Evolutionary conservation across 2,888 invertebrate species (phyloP).

Genomic region (Drosophila austrosaltans): DNA sequence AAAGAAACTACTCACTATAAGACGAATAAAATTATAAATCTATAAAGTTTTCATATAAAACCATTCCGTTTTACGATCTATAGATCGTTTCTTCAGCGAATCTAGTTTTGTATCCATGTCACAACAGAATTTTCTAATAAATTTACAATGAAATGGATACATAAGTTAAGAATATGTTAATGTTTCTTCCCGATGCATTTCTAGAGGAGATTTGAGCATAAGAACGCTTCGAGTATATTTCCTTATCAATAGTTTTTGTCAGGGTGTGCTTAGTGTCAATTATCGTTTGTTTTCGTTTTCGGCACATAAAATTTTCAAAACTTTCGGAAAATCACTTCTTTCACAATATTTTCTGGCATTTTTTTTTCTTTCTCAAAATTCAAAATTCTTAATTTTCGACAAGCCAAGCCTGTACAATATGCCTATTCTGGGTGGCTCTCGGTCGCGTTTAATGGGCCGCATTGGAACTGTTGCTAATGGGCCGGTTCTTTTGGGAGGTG

Average conservation of each 20-base stretch:
- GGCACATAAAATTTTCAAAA: not conserved
- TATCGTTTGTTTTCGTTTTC: not conserved
- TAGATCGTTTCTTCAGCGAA: too few species aligned
- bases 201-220: too few species aligned
- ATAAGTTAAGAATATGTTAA: too few species aligned
- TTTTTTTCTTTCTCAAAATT: constrained; percentile 30
- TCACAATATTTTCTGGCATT: constrained; percentile 37
- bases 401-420: constrained; percentile 21
- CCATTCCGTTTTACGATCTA: too few species aligned
- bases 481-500: constrained; percentile 8
- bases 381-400: constrained; percentile 1
- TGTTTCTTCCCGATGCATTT: too few species aligned
- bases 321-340: constrained; percentile 13
- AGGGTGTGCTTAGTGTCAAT: not conserved
- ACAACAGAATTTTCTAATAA: too few species aligned
- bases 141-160: too few species aligned
- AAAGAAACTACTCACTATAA: too few species aligned
- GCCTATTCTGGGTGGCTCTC: not conserved
- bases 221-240: too few species aligned
- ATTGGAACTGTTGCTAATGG: constrained; percentile 14
- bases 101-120: too few species aligned
- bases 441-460: constrained; percentile 7
- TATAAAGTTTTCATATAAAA: too few species aligned
- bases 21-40: too few species aligned
- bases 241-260: not conserved